Base-by-base conservation (phyloP, 2,797 vertebrate genomes). In the Sebastes alutus region DNA sequence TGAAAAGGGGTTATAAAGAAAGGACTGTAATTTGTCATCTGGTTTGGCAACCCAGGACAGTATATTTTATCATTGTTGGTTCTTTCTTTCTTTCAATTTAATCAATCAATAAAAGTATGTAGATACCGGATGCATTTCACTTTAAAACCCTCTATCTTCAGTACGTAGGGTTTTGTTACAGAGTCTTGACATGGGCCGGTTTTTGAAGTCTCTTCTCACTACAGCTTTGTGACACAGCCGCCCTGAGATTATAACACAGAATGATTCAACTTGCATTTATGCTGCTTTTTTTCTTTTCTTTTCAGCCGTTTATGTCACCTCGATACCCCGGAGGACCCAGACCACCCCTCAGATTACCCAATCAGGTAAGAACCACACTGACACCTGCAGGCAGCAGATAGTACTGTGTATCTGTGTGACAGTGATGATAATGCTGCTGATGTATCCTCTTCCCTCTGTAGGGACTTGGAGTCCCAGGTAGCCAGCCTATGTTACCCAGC, bases 251-350 rank as follows among this genome's bases (percentile, higher is more conserved):
- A n/a, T 13, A 54, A 20, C 32, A 1, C 18, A 20, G n/a, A 32
- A 3, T 52, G 2, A 66, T 23, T 75, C 3, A 23, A 30, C 18
- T 1, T 63, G 10, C 9, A 27, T 79, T 66, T 2, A n/a, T 64
- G 10, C 2, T 73, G 16, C 12, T 25, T 6, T 49, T 5, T 20
- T 32, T 32, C 2, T 59, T 69, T 46, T 62, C 73, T 75, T 86
- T 88, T 56, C 90, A 99, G 98, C 97, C 98, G 88, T 99, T 99
- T 91, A 99, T 99, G 98, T 99, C 98, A 82, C 98, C 98, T 82
- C 97, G 98, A 78, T 99, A 99, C 93, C 97, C 98, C 16, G 98
- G 98, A 92, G 98, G 98, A 91, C 98, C 98, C 87, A 96, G 98
- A 94, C 97, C 97, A 78, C 96, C 97, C 67, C 92, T 99, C 94